phyloP scores from a whole-genome alignment of 2,113 vertebrate species.

The Corythornis vintsioides region DNA sequence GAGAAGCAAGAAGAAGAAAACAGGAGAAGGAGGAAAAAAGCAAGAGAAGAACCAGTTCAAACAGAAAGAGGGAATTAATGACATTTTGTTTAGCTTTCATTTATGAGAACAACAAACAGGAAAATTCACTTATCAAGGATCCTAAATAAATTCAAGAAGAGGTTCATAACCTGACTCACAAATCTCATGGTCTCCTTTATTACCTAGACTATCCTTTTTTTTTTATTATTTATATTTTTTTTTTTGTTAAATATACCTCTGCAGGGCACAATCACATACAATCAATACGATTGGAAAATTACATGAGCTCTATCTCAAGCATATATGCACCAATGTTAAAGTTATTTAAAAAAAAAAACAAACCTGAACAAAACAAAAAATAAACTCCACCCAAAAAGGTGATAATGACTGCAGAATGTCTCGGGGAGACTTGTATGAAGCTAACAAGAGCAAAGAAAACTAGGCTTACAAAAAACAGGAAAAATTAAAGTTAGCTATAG shows the following conservation, averaged over 20 bases:
- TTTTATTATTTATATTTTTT: constrained; percentile 12
- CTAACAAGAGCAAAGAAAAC: constrained; percentile 71
- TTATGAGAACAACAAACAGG: constrained; percentile 32
- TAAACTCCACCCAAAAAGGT: constrained; percentile 87
- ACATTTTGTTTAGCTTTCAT: constrained; percentile 3
- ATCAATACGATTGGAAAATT: constrained; percentile 88
- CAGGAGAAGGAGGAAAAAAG: background rate
- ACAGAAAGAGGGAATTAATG: background rate
- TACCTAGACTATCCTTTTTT: constrained; percentile 68
- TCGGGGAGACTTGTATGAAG: constrained; percentile 81
- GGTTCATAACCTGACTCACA: constrained; percentile 65
- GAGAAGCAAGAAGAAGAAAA: background rate
- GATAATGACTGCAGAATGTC: constrained; percentile 85
- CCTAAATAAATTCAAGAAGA: constrained; percentile 56
- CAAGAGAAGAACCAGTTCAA: background rate
- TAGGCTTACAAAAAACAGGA: constrained; percentile 47
- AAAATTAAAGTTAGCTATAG: background rate
- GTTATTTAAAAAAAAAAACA: constrained; percentile 68
- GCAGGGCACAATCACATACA: constrained; percentile 87
- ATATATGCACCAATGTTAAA: constrained; percentile 83
- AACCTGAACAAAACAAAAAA: constrained; percentile 57
- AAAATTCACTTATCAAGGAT: constrained; percentile 40
- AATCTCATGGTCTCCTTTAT: constrained; percentile 74
- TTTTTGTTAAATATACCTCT: constrained; percentile 83
- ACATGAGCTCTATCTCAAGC: constrained; percentile 85